Evolutionary conservation across 2,113 vertebrate species (phyloP).

Genomic region (Eubucco bourcierii): DNA sequence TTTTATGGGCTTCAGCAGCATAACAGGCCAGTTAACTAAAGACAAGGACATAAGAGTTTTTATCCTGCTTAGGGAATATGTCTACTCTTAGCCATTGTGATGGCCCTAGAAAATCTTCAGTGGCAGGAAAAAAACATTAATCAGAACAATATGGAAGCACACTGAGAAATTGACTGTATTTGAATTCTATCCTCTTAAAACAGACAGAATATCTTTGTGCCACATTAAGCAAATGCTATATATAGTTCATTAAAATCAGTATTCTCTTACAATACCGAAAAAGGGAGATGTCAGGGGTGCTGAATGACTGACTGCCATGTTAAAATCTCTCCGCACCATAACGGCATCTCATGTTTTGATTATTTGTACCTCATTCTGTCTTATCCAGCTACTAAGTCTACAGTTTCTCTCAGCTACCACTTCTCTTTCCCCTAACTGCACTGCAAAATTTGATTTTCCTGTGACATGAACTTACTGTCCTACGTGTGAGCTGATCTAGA

Average conservation of each 20-base stretch:
- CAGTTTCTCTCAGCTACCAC: neutral
- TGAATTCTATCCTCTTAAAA: neutral
- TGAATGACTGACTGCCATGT: neutral
- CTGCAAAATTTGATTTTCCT: neutral
- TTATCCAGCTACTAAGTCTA: neutral
- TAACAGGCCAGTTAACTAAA: neutral
- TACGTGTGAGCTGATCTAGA: neutral
- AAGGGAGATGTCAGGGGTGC: neutral
- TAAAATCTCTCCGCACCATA: neutral
- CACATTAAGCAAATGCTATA: neutral
- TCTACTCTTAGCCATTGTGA: neutral
- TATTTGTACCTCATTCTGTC: neutral
- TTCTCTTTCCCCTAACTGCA: neutral
- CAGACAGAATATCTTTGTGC: neutral
- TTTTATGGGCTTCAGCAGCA: neutral
- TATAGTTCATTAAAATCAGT: neutral
- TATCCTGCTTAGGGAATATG: neutral
- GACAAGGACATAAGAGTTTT: neutral
- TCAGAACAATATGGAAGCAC: neutral
- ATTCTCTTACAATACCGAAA: neutral
- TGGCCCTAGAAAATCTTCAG: neutral
- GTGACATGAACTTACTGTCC: fast-evolving
- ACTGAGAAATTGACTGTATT: neutral
- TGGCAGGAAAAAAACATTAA: neutral
- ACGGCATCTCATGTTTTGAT: neutral